Conservation (phyloP, 2,113 vertebrate species). For the Crotalus tigris region DNA sequence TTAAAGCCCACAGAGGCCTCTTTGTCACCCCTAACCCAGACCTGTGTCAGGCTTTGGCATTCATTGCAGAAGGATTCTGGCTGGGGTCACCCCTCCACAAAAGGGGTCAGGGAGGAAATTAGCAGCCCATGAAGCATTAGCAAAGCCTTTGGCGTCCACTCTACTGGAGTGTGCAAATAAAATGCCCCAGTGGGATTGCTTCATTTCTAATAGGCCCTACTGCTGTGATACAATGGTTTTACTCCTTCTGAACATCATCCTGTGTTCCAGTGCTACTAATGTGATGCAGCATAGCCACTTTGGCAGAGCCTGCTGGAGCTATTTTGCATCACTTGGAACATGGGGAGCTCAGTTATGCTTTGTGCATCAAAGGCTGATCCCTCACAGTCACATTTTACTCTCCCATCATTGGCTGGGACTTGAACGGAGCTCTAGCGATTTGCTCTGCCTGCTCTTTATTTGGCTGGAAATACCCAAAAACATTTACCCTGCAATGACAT, state of each 20-base stretch:
- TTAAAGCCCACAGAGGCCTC: slow-evolving; percentile 71
- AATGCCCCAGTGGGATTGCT: slow-evolving; percentile 63
- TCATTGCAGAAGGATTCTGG: slow-evolving; percentile 73
- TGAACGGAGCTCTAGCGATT: not conserved
- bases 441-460: not conserved
- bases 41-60: slow-evolving; percentile 83
- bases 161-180: slow-evolving; percentile 80
- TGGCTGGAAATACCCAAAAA: not conserved
- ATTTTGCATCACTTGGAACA: not conserved
- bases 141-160: slow-evolving; percentile 77
- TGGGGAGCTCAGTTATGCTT: not conserved
- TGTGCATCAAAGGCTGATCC: not conserved
- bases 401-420: not conserved
- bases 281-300: not conserved
- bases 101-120: slow-evolving; percentile 80
- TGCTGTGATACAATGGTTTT: slow-evolving; percentile 51
- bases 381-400: not conserved
- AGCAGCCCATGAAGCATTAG: slow-evolving; percentile 88
- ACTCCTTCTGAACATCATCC: not conserved
- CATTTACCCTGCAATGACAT: not conserved
- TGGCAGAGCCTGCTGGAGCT: not conserved
- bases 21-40: slow-evolving; percentile 71
- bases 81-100: slow-evolving; percentile 77
- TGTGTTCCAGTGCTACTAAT: not conserved
- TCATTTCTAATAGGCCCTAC: slow-evolving; percentile 64